Percentiles rank a stretch among this genome's conserved stretches.
phyloP scores from a whole-genome alignment of 2,113 vertebrate species.

The Chaenocephalus aceratus region DNA sequence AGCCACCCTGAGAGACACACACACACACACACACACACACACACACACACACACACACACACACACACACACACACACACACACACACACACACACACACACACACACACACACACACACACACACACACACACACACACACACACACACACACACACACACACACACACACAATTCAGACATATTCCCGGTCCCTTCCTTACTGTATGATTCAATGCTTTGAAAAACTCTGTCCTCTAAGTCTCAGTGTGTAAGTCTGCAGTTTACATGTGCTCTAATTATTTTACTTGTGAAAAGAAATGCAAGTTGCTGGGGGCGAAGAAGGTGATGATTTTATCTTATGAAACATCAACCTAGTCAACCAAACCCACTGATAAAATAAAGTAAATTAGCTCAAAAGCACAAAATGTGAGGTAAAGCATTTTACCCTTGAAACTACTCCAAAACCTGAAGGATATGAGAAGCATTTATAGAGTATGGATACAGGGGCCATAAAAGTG shows the following conservation, averaged over 20 bases:
- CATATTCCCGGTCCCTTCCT: not conserved
- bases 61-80: conserved; percentile 6
- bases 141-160: not conserved
- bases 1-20: conserved; percentile 16
- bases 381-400: not conserved
- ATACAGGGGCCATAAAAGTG: not conserved
- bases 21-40: not conserved
- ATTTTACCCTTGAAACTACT: not conserved
- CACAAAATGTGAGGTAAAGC: too few relatives aligned
- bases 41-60: too few relatives aligned
- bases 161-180: not conserved
- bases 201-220: not conserved
- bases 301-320: not conserved
- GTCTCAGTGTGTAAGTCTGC: not conserved
- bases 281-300: not conserved
- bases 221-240: not conserved
- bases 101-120: conserved; percentile 8
- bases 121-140: conserved; percentile 1
- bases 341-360: not conserved
- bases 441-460: not conserved
- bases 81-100: conserved; percentile 8
- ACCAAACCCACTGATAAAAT: not conserved
- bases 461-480: not conserved
- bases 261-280: not conserved
- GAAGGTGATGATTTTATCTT: not conserved